phyloP scores from a whole-genome alignment of 1,140 invertebrate genomes.

The Micrasema longulum region DNA sequence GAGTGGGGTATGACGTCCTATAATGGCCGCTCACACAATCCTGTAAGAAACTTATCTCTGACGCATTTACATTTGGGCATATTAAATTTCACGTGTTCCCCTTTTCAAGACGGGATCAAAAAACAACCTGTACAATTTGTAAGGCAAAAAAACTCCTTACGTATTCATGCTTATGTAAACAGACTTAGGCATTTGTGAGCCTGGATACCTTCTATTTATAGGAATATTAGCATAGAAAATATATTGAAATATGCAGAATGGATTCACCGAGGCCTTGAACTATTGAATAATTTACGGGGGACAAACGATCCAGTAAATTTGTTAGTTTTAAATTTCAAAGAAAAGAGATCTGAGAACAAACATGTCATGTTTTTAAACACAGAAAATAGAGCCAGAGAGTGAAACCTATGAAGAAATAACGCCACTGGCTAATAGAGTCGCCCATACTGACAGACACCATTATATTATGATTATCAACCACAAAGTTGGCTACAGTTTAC shows the following conservation, averaged over 20 bases:
- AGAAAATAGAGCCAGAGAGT: no score
- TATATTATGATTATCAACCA: no score
- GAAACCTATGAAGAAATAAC: no score
- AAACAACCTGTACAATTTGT: constrained; percentile 36
- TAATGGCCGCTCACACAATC: constrained; percentile 34
- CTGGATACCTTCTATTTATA: neutral
- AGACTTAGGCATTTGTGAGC: neutral
- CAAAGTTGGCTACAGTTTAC: no score
- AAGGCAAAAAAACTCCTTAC: constrained; percentile 35
- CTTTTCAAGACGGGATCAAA: constrained; percentile 21
- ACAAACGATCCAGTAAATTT: neutral
- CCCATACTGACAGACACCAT: no score
- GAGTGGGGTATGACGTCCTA: constrained; percentile 18
- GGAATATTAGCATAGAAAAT: neutral
- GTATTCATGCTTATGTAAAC: constrained; percentile 23
- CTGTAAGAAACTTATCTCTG: constrained; percentile 35
- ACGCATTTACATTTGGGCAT: constrained; percentile 36
- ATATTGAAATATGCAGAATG: neutral
- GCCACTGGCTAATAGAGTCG: no score
- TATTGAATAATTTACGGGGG: constrained; percentile 17
- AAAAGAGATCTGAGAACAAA: no score
- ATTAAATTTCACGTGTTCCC: constrained; percentile 28
- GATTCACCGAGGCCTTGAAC: constrained; percentile 6
- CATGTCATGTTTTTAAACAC: no score
- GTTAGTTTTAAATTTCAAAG: no score